phyloP scores from a whole-genome alignment of 1,140 invertebrate genomes.

The Solenopsis invicta region DNA sequence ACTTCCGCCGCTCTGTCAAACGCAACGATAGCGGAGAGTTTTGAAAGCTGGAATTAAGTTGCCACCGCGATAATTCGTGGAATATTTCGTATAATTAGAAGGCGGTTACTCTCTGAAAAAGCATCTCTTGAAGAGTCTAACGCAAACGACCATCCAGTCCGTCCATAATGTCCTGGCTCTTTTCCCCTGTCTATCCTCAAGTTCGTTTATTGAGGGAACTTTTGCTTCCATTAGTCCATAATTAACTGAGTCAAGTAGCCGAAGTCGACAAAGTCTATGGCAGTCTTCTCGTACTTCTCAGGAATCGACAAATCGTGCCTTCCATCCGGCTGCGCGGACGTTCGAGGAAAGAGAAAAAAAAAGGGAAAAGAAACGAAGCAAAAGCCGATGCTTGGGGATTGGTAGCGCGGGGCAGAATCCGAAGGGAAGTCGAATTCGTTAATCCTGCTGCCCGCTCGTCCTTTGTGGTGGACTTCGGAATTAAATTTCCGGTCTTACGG shows the following conservation, averaged over 20 bases:
- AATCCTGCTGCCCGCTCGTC: conserved; percentile 61
- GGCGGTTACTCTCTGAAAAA: background rate
- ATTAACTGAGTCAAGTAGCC: conserved; percentile 49
- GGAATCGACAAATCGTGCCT: conserved; percentile 57
- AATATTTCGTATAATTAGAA: conserved; percentile 46
- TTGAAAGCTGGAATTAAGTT: conserved; percentile 9
- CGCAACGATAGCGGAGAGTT: background rate
- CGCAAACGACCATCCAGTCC: conserved; percentile 11
- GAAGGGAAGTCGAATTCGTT: conserved; percentile 70
- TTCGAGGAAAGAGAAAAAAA: background rate
- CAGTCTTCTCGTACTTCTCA: conserved; percentile 40
- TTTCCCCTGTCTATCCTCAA: conserved; percentile 2
- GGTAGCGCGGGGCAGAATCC: conserved; percentile 3
- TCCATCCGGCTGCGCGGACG: conserved; percentile 31
- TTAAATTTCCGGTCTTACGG: conserved; percentile 74
- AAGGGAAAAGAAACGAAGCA: background rate
- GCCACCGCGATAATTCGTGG: conserved; percentile 10
- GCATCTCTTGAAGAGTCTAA: conserved; percentile 32
- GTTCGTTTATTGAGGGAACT: conserved; percentile 59
- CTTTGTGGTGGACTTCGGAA: conserved; percentile 70
- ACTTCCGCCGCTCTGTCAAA: background rate
- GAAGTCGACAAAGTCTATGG: conserved; percentile 49
- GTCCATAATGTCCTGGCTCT: conserved; percentile 30
- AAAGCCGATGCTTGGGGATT: background rate
- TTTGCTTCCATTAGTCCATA: conserved; percentile 54